These are phyloP conservation scores for Cremastobaeus sp. DNA, from an alignment of 2,888 invertebrate genomes.

Conservation along the genomic window DNA sequence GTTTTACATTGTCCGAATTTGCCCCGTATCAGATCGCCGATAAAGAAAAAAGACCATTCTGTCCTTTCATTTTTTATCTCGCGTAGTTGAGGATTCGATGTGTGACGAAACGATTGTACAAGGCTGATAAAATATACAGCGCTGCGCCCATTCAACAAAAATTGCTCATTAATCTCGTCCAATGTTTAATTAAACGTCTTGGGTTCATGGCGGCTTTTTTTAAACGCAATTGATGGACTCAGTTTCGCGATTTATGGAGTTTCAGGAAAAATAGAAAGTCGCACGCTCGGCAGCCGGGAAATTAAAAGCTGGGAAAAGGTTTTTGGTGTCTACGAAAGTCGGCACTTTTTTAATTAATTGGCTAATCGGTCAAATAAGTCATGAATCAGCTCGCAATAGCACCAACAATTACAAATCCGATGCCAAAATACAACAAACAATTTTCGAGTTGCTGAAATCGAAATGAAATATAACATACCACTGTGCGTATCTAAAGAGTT, in stretches of 20 bases:
- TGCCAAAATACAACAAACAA: no score
- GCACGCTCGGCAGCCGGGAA: not conserved
- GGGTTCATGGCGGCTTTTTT: conserved; percentile 20
- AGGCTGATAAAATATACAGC: conserved; percentile 46
- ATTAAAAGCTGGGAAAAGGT: conserved; percentile 2
- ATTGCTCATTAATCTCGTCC: conserved; percentile 50
- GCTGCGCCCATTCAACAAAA: conserved; percentile 44
- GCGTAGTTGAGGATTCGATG: conserved; percentile 23
- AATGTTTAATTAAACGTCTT: conserved; percentile 49
- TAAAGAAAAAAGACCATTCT: conserved; percentile 31
- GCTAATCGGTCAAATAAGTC: no score
- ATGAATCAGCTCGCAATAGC: no score
- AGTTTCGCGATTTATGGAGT: conserved; percentile 20
- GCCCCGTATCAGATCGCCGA: conserved; percentile 36
- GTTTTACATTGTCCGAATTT: conserved; percentile 38
- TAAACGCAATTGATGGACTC: conserved; percentile 24
- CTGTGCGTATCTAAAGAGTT: conserved; percentile 44
- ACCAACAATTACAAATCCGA: no score
- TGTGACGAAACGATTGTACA: conserved; percentile 51
- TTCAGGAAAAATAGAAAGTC: conserved; percentile 3
- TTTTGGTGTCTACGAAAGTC: not conserved
- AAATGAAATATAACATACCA: conserved; percentile 42
- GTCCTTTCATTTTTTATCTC: conserved; percentile 21
- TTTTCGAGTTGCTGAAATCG: no score
- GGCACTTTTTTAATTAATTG: no score